Percentiles rank a stretch among this genome's conserved stretches.
Evolutionary conservation across 2,797 vertebrate species (phyloP).

Genomic region (Lutjanus campechanus): DNA sequence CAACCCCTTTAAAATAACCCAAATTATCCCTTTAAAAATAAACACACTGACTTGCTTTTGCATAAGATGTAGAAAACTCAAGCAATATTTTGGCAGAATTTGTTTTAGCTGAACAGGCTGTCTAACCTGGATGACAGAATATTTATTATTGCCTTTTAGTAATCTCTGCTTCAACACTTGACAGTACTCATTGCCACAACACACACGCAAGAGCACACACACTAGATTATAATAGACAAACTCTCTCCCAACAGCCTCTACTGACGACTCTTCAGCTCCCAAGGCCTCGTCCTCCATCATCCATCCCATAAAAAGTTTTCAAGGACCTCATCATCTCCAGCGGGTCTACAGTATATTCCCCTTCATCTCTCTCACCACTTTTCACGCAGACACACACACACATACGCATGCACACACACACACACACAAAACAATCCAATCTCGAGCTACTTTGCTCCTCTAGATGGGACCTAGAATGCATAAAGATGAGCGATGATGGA

Average conservation of each 20-base stretch:
- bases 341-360: slow-evolving; percentile 38
- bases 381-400: slow-evolving; percentile 31
- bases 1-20: too few species aligned
- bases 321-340: slow-evolving; percentile 70
- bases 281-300: slow-evolving; percentile 72
- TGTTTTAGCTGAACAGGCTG: background rate
- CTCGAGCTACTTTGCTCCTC: slow-evolving; percentile 54
- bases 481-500: slow-evolving; percentile 78
- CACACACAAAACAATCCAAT: slow-evolving; percentile 61
- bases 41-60: too few species aligned
- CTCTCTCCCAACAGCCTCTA: slow-evolving; percentile 39
- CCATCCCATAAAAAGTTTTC: slow-evolving; percentile 76
- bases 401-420: slow-evolving; percentile 40
- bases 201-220: slow-evolving; percentile 11
- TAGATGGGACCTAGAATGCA: slow-evolving; percentile 54
- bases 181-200: background rate
- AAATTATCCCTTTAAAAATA: too few species aligned
- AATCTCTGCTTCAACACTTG: slow-evolving; percentile 9
- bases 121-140: slow-evolving; percentile 5
- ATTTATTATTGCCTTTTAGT: slow-evolving; percentile 3
- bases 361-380: slow-evolving; percentile 34
- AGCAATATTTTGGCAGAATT: background rate
- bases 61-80: background rate
- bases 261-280: slow-evolving; percentile 57
- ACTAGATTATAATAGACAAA: slow-evolving; percentile 46